Base-by-base conservation (phyloP, 2,888 invertebrate genomes). In the Choreutis nemorana region DNA sequence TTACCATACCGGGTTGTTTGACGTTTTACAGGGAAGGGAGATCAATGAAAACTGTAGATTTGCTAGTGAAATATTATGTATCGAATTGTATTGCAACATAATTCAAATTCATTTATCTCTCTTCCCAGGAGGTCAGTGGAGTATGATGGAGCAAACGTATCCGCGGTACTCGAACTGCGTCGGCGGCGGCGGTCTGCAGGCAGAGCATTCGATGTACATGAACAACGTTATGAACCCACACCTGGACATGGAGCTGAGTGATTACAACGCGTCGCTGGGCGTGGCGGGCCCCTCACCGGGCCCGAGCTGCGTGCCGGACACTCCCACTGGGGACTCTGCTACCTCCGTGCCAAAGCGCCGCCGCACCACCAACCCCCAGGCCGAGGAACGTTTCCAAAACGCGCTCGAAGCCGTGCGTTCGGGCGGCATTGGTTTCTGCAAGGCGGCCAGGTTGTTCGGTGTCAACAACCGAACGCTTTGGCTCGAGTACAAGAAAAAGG, bases 341-440 rank as follows among this genome's bases (percentile, higher is more conserved):
- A 48, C 44, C 35, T 45, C 65, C 12, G 58, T 71, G 14, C 78
- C 71, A 35, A 89, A 87, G 47, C 81, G 90, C 22, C 87, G 89
- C 48, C 82, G 91, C 35, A 59, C 87, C 29, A 84, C 86, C 29
- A 90, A 91, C 65, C 91, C 91, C 0, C 91, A 91, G 58, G 86
- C 87, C 1, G 90, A 90, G 48, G 90, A 91, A 53, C 91, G 91
- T 57, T 91, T 91, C 63, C 87, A 89, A 40, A 79, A 87, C 18
- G 91, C 91, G 0, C 66, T 91, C 28, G 91, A 91, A 52, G 91
- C 91, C 0, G 91, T 91, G 1, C 83, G 91, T 36, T 87, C 86
- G 49, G 91, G 91, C 12, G 90, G 90, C 21, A 90, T 91, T 42
- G 91, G 91, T 2, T 91, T 91, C 64, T 91, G 91, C 63, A 91